Evolutionary conservation across 1,140 invertebrate species (phyloP).

Genomic region (Triops longicaudatus): DNA sequence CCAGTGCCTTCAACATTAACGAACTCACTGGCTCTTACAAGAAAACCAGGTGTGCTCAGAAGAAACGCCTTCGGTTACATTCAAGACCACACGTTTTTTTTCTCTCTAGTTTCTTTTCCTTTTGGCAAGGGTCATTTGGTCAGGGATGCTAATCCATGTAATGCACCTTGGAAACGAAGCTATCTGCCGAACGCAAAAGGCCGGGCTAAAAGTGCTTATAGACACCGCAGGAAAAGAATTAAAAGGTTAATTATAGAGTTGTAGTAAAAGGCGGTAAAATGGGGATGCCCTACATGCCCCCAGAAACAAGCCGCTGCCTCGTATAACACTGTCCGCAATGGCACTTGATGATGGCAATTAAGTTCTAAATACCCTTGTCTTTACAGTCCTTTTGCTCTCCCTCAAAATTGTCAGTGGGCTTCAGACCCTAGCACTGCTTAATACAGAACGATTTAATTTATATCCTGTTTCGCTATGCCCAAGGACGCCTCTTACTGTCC

Average conservation of each 20-base stretch:
- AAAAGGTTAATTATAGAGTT: constrained; percentile 16
- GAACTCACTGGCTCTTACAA: neutral
- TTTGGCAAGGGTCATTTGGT: neutral
- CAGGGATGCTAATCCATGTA: neutral
- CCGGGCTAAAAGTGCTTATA: neutral
- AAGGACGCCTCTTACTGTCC: neutral
- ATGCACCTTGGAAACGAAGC: constrained; percentile 1
- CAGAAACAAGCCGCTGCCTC: constrained; percentile 13
- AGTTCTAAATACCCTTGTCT: constrained; percentile 12
- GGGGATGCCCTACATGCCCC: constrained; percentile 9
- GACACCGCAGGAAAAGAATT: constrained; percentile 8
- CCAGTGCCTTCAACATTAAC: neutral
- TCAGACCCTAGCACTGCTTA: neutral
- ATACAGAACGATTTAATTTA: neutral
- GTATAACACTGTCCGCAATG: constrained; percentile 12
- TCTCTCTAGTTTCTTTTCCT: neutral
- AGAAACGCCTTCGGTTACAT: constrained; percentile 1
- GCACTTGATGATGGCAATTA: constrained; percentile 15
- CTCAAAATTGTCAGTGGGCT: neutral
- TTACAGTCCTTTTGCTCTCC: neutral
- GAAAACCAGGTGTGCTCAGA: neutral
- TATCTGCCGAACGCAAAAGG: constrained; percentile 11
- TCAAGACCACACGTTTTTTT: neutral
- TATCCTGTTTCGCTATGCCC: neutral
- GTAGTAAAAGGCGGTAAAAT: constrained; percentile 15